Conservation (phyloP, 2,797 vertebrate genomes). For the Pseudochirops corinnae region DNA sequence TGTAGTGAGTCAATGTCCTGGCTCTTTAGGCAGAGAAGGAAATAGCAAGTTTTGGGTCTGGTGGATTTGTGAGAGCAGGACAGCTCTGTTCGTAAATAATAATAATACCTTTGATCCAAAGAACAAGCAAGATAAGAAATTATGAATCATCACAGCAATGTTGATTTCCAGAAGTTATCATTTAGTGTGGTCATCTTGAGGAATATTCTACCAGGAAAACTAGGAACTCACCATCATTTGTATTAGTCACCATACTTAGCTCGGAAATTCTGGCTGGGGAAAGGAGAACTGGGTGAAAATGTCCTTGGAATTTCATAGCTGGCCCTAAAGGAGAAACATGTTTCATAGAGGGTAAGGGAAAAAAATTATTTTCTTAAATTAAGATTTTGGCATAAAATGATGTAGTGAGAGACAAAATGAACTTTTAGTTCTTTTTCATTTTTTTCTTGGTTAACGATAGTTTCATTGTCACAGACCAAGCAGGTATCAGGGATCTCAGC, state of each 20-base stretch:
- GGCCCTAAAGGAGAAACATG: conserved; percentile 80
- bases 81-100: neutral
- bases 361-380: neutral
- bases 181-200: neutral
- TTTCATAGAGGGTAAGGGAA: conserved; percentile 43
- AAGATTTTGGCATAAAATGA: neutral
- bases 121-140: neutral
- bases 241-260: conserved; percentile 84
- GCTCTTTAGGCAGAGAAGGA: neutral
- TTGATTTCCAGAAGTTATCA: neutral
- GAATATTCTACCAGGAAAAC: neutral
- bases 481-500: neutral
- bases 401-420: neutral
- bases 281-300: conserved; percentile 90
- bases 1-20: neutral
- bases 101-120: neutral
- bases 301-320: conserved; percentile 89
- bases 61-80: too few species aligned
- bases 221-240: conserved; percentile 80
- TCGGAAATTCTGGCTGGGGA: conserved; percentile 89
- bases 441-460: neutral
- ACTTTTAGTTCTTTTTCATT: neutral
- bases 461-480: neutral
- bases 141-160: neutral
- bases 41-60: neutral